A percentile compares a stretch with the other conserved stretches of the same genome.
phyloP scores from a whole-genome alignment of 2,888 invertebrate species.

The Orchesellides sinensis region DNA sequence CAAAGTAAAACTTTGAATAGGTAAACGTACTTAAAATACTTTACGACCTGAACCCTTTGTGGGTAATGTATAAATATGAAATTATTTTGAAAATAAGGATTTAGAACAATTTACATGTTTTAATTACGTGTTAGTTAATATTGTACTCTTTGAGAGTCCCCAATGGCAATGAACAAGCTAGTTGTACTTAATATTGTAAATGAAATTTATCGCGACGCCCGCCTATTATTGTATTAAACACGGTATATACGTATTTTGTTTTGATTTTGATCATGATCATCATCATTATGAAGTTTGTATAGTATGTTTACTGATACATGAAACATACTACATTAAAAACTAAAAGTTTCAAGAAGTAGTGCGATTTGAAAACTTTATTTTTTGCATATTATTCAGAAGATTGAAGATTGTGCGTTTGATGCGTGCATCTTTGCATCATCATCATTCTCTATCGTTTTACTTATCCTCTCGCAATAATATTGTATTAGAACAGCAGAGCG shows the following conservation, averaged over 20 bases:
- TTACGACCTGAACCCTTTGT: too few relatives aligned
- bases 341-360: background rate
- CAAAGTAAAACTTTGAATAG: too few relatives aligned
- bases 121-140: too few relatives aligned
- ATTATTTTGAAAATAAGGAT: background rate
- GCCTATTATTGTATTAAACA: too few relatives aligned
- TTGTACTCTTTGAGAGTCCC: too few relatives aligned
- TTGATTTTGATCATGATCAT: background rate
- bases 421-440: constrained; percentile 34
- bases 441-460: too few relatives aligned
- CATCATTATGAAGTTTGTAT: background rate
- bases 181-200: too few relatives aligned
- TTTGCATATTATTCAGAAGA: background rate
- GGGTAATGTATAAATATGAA: too few relatives aligned
- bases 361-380: background rate
- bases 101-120: background rate
- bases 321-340: background rate
- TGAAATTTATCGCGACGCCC: background rate
- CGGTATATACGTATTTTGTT: background rate
- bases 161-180: too few relatives aligned
- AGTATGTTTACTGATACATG: background rate
- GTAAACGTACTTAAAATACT: too few relatives aligned
- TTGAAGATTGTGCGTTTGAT: constrained; percentile 24
- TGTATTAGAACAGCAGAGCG: too few relatives aligned
- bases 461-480: too few relatives aligned